Percentiles rank a stretch among this genome's conserved stretches.
Conservation (phyloP, 2,113 vertebrate species). For the Phainopepla nitens region DNA sequence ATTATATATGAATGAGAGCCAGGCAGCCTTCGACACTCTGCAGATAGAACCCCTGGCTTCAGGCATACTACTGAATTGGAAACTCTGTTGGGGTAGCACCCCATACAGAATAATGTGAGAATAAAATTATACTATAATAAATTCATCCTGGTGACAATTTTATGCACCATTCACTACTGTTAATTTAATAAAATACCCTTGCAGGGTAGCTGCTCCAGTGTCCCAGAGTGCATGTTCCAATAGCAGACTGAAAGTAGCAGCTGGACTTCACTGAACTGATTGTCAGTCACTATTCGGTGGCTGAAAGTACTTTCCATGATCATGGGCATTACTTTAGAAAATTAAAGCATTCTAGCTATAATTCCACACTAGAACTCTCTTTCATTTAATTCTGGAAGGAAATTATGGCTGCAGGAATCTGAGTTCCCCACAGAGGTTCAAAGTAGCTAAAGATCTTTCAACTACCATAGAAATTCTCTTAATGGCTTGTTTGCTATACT, state of each 20-base stretch:
- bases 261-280: constrained; percentile 33
- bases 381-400: neutral
- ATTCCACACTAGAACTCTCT: neutral
- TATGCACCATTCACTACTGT: constrained; percentile 55
- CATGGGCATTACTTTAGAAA: neutral
- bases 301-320: neutral
- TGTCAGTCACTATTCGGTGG: neutral
- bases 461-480: neutral
- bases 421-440: neutral
- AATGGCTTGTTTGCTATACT: neutral
- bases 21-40: constrained; percentile 43
- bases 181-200: constrained; percentile 54
- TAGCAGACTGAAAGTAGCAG: neutral
- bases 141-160: constrained; percentile 58
- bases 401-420: constrained; percentile 22
- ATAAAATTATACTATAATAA: constrained; percentile 20
- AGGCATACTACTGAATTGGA: constrained; percentile 29
- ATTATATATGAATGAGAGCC: constrained; percentile 45
- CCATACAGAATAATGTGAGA: constrained; percentile 38
- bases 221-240: constrained; percentile 2
- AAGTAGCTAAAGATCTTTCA: constrained; percentile 39
- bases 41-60: constrained; percentile 42
- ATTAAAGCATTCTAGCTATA: neutral
- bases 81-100: constrained; percentile 53
- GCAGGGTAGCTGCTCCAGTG: constrained; percentile 26